Percentiles rank a stretch among this genome's conserved stretches.
Evolutionary conservation across 2,797 vertebrate genomes (phyloP).

Genomic region (Diplodus puntazzo): DNA sequence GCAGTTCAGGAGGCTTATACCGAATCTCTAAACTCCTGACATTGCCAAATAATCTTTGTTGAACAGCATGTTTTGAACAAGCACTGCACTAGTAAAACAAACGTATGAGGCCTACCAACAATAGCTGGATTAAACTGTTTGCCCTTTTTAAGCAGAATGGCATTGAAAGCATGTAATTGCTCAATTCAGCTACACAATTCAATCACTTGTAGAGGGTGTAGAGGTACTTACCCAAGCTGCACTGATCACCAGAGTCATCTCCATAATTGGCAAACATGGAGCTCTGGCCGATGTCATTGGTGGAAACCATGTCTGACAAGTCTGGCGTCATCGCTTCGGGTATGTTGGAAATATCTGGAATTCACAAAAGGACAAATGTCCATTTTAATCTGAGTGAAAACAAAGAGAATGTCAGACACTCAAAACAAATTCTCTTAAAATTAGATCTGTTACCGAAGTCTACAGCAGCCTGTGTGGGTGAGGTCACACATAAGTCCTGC

Average conservation of each 20-base stretch:
- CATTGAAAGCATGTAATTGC: conserved; percentile 27
- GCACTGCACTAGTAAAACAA: too few species aligned
- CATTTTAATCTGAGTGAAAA: conserved; percentile 8
- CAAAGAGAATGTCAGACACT: not conserved
- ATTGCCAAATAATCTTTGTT: too few species aligned
- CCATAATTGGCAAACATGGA: conserved; percentile 71
- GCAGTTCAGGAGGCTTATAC: too few species aligned
- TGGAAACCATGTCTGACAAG: conserved; percentile 66
- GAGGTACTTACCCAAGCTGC: conserved; percentile 65
- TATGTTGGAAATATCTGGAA: conserved; percentile 66
- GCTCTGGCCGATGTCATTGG: conserved; percentile 62
- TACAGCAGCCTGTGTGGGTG: conserved; percentile 88
- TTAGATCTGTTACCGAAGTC: conserved; percentile 85
- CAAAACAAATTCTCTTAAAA: not conserved
- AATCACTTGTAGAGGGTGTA: conserved; percentile 10
- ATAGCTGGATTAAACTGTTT: conserved; percentile 22
- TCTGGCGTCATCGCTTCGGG: conserved; percentile 63
- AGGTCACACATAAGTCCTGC: conserved; percentile 80
- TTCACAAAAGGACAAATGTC: not conserved
- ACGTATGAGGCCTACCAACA: not conserved
- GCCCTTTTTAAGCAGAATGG: not conserved
- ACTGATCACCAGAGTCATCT: conserved; percentile 65
- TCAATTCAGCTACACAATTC: conserved; percentile 21
- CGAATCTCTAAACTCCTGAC: too few species aligned
- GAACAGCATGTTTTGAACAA: too few species aligned